phyloP scores from a whole-genome alignment of 2,888 invertebrate genomes.

The Helleia helle region DNA sequence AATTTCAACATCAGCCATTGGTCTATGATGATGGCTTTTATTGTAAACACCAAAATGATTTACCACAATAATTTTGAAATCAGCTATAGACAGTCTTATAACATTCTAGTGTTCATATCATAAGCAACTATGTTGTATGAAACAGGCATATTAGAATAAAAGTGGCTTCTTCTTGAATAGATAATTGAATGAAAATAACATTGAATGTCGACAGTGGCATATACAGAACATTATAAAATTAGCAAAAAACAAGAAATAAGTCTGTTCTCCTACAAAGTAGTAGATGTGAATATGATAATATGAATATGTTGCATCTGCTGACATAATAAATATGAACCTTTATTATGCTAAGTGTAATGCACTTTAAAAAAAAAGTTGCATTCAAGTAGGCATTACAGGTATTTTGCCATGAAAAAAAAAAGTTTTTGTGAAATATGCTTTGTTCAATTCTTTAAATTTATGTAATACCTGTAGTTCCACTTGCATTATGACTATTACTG shows the following conservation, averaged over 20 bases:
- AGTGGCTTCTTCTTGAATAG: no score
- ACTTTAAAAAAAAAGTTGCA: neutral
- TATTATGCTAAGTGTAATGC: slow-evolving; percentile 1
- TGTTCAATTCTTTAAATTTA: neutral
- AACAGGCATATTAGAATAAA: no score
- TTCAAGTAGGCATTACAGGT: slow-evolving; percentile 4
- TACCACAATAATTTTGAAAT: neutral
- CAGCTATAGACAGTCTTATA: neutral
- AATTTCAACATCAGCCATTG: neutral
- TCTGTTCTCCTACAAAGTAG: neutral
- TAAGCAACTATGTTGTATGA: no score
- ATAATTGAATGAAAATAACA: no score
- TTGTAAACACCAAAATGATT: neutral
- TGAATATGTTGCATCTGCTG: neutral
- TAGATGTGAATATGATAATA: neutral
- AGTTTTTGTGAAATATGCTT: neutral
- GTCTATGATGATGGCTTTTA: neutral
- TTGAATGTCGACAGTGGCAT: no score
- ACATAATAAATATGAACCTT: slow-evolving; percentile 3
- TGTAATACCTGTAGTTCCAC: neutral
- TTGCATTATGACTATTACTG: slow-evolving; percentile 35
- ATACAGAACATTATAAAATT: no score
- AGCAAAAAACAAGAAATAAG: no score
- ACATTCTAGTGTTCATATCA: no score
- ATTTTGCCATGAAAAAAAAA: neutral